Percentiles rank a stretch among this genome's conserved stretches.
Conservation (phyloP, 2,888 invertebrate species). For the Agonopterix subpropinquella region DNA sequence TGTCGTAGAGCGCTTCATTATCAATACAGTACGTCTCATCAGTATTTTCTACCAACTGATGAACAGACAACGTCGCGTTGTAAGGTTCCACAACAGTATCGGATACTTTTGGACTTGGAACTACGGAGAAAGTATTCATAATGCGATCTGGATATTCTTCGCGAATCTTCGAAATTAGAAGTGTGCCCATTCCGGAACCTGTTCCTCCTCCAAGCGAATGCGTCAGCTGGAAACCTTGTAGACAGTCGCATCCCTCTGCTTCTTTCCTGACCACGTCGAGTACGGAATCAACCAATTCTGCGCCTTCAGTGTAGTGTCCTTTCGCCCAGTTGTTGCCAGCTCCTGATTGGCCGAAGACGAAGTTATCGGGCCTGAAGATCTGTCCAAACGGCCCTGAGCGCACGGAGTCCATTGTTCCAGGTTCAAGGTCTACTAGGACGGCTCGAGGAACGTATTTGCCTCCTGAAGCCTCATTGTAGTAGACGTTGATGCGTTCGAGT, state of each 20-base stretch:
- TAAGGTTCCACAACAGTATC: constrained; percentile 81
- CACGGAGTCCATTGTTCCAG: constrained; percentile 79
- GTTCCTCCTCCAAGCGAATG: constrained; percentile 86
- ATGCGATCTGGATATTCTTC: constrained; percentile 86
- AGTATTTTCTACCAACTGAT: constrained; percentile 83
- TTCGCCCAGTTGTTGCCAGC: constrained; percentile 78
- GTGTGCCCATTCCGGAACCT: constrained; percentile 84
- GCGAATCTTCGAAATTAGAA: constrained; percentile 81
- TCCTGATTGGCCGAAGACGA: constrained; percentile 78
- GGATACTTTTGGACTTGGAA: constrained; percentile 84
- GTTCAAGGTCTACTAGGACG: constrained; percentile 58
- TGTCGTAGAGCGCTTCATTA: constrained; percentile 86
- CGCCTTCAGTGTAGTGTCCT: constrained; percentile 83
- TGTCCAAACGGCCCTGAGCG: constrained; percentile 81
- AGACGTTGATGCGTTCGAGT: constrained; percentile 84
- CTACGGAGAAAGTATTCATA: constrained; percentile 82
- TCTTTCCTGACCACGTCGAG: constrained; percentile 76
- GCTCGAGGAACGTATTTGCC: constrained; percentile 62
- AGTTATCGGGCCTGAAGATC: constrained; percentile 84
- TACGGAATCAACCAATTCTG: constrained; percentile 77
- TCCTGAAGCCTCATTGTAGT: constrained; percentile 82
- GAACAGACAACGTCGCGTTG: constrained; percentile 80
- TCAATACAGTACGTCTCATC: constrained; percentile 81
- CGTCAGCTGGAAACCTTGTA: constrained; percentile 78
- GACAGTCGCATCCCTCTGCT: constrained; percentile 81